Evolutionary conservation across 30 jellyfish, hydroid and myxozoan species (phyloP), one percentile per base, ranked within the genome.

Genomic region (Catostylus mosaicus): DNA sequence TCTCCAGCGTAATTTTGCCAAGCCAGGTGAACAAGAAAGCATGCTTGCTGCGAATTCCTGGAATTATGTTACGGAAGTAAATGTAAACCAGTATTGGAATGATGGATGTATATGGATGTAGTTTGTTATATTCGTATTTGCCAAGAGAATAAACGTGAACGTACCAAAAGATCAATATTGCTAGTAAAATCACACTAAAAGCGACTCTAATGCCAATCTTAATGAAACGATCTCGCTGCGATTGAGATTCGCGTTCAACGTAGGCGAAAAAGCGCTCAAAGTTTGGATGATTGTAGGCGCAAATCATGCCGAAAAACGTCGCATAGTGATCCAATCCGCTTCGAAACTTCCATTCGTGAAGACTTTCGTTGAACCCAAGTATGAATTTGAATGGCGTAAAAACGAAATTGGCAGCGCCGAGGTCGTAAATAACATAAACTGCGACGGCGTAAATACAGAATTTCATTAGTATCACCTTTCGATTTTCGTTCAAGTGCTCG

Each of bases 281-380:
- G 67, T 82, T 81, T 74, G 98, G 97, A 61, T 93, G 97, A 83
- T 59, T 54, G 50, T 87, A 93, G n/a, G 98, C 98, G 85, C 93
- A 93, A 1, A 93, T 57, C 98, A 93, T 93, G 23, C 98, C 98
- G 62, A 75, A 61, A 26, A 93, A 45, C 33, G 98, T 93, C n/a
- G 89, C 94, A 86, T 81, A 93, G 77, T 81, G 98, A 54, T 93
- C 98, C 50, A 93, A 57, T 12, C 94, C 90, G 57, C 98, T 87
- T 52, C 98, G 96, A 62, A 93, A 93, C 29, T 88, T 57, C 98
- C 98, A 93, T 67, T 93, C 98, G 82, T 93, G 97, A 48, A 93
- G 66, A 1, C 88, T 67, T 61, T 79, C 94, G 60, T 85, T 78
- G 45, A 35, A 93, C 0, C 74, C 73, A 22, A 93, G 94, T 1